A percentile compares a stretch with the other conserved stretches of the same genome.
Conservation (phyloP, 2,113 vertebrate species). For the Pelobates fuscus region DNA sequence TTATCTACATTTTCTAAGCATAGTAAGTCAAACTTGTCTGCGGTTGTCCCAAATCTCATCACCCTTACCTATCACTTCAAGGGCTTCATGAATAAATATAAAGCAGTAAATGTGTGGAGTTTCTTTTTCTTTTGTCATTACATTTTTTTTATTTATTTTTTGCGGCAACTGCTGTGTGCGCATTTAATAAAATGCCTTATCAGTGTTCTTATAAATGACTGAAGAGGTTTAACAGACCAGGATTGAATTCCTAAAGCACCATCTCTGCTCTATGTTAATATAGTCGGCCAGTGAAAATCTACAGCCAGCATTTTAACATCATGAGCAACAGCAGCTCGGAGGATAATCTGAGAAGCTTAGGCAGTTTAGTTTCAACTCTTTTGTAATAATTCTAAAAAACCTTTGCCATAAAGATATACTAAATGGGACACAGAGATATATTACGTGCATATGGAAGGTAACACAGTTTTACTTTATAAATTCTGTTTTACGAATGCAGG, state of each 20-base stretch:
- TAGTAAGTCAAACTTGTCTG: slow-evolving; percentile 50
- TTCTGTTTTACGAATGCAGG: no score
- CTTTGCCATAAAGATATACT: no score
- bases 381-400: no score
- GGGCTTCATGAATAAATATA: slow-evolving; percentile 72
- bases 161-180: slow-evolving; percentile 43
- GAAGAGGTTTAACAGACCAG: slow-evolving; percentile 57
- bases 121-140: slow-evolving; percentile 2
- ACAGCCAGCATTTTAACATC: background rate
- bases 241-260: slow-evolving; percentile 54
- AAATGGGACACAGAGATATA: no score
- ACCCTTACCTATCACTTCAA: slow-evolving; percentile 71
- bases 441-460: no score
- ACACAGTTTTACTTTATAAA: no score
- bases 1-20: slow-evolving; percentile 53
- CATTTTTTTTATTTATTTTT: no score
- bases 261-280: slow-evolving; percentile 33
- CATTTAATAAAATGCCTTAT: slow-evolving; percentile 68
- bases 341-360: no score
- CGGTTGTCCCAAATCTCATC: slow-evolving; percentile 35
- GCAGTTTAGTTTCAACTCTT: no score
- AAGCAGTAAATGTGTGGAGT: slow-evolving; percentile 17
- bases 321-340: no score
- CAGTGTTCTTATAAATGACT: slow-evolving; percentile 64
- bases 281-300: background rate